Percentiles rank a stretch among this genome's conserved stretches.
Conservation (phyloP, 2,113 vertebrate genomes). For the Hyperopisus bebe region DNA sequence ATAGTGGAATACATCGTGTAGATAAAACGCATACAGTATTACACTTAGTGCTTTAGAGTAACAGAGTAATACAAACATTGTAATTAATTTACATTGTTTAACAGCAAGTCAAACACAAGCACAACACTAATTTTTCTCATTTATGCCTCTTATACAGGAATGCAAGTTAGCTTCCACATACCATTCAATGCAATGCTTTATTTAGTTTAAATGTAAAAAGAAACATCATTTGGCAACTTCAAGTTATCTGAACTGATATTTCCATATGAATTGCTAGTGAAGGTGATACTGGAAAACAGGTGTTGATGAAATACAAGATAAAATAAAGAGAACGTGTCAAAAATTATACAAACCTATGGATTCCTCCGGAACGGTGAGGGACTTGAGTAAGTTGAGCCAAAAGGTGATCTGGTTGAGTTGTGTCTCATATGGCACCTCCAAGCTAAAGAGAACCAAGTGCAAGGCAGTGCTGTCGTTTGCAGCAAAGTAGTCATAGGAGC, state of each 20-base stretch:
- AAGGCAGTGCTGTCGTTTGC: slow-evolving; percentile 82
- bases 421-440: slow-evolving; percentile 92
- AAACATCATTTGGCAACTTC: neutral
- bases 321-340: neutral
- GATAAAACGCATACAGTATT: neutral
- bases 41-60: neutral
- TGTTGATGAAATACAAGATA: neutral
- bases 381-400: slow-evolving; percentile 94
- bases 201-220: neutral
- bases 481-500: slow-evolving; percentile 92
- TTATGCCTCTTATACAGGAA: neutral
- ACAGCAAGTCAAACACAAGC: neutral
- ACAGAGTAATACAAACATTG: neutral
- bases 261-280: neutral
- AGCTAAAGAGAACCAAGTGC: slow-evolving; percentile 85
- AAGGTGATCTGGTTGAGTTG: slow-evolving; percentile 91
- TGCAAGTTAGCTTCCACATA: neutral
- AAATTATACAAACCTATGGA: slow-evolving; percentile 65
- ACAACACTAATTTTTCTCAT: neutral
- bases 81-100: neutral
- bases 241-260: neutral
- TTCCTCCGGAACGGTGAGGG: slow-evolving; percentile 77
- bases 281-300: neutral
- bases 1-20: neutral
- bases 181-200: neutral